Evolutionary conservation across 2,888 invertebrate species (phyloP), one percentile per base, ranked within the genome.

Genomic region (Cylloceria caligata): DNA sequence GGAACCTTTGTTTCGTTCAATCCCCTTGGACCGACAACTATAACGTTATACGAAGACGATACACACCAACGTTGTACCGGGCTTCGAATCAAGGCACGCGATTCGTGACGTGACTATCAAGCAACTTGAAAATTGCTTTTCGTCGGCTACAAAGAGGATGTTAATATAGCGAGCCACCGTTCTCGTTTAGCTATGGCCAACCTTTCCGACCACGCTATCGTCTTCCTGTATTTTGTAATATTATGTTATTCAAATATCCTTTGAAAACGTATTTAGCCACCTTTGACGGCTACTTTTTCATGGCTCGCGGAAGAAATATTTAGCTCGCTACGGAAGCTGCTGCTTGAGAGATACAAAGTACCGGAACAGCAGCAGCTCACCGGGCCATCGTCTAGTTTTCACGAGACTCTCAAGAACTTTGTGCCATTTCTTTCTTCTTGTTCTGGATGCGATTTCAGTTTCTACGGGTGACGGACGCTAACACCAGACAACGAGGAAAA

Each of bases 21-120:
- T 83, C 84, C 78, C 83, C 80, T 69, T 72, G 67, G 83, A 76
- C 79, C 9, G 39, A 60, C 60, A 65, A 74, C 62, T 68, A 49
- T 64, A 76, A 74, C 74, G 80, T 80, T 55, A 30, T 47, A 49
- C 65, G 60, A 24, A n/a, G 19, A 3, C 24, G 30, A 16, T 36
- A 57, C 36, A 69, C 60, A 62, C 36, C 45, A 45, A 64, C 19
- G 21, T 45, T n/a, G 39, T 65, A 71, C 68, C 34, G 74, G 83
- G 81, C 83, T 85, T 85, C 84, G 80, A 81, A 85, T 80, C 84
- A 77, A 84, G 80, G 49, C 69, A 76, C 55, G 76, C 74, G 68
- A 84, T 77, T 81, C 86, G 86, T 86, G 85, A 72, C 80, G 74
- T 55, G 87, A 87, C 86, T 88, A 84, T 85, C 87, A 86, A 88